Evolutionary conservation across 2,888 invertebrate species (phyloP), one percentile per base, ranked within the genome.

Genomic region (Diachrysia chrysitis): DNA sequence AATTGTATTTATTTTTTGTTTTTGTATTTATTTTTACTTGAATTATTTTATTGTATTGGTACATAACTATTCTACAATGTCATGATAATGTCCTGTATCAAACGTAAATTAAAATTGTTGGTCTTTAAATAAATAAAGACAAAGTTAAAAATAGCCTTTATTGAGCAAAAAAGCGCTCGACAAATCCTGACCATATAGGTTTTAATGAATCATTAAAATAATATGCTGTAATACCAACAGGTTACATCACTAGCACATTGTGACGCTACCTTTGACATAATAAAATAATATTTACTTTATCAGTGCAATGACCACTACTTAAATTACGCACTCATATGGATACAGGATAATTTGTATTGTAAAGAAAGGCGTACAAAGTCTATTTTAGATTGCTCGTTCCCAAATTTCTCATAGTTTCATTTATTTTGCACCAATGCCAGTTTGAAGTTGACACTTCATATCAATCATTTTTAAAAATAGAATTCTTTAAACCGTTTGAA

Each of bases 221-320:
- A 32, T 56, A 74, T 62, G 55, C 14, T 62, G 70, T 2, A 23
- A 62, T 48, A 25, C 14, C 51, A n/a, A 35, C 48, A 55, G 7
- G 10, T 65, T 17, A 57, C 56, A 32, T 73, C 46, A 64, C 7
- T n/a, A 4, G 12, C 51, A 61, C 51, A 51, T 35, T 58, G 54
- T n/a, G 12, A 14, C 19, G 54, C 3, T 7, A 23, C 54, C 23
- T 23, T 25, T 54, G 54, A 51, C 48, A 48, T 14, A 5, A 59
- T 35, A 10, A 42, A 21, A 37, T 58, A 23, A 21, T 25, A 58
- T 42, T 46, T 46, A 46, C 42, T n/a, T 58, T 21, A 51, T 21
- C 19, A 51, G 21, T 51, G 48, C 48, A 51, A 21, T 21, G 19
- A 51, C 19, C 48, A 25, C 16, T 25, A 17, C 12, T 6, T 3